phyloP scores from a whole-genome alignment of 1,140 invertebrate species.

The Heterodera schachtii region DNA sequence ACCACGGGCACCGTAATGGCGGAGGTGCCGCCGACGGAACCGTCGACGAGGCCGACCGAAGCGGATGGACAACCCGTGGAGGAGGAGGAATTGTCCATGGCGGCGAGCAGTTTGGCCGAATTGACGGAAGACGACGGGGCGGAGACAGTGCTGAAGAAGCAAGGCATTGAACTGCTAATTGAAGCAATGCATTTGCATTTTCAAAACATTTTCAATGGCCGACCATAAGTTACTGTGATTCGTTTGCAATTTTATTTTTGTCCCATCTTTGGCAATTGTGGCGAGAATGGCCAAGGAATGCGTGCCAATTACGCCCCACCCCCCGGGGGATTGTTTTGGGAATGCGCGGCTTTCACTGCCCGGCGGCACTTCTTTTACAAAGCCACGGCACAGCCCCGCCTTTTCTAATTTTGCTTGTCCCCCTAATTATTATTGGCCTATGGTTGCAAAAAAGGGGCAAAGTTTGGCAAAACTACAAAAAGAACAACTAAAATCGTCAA shows the following conservation, averaged over 20 bases:
- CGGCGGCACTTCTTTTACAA: no score
- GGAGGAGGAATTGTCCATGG: neutral
- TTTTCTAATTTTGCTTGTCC: no score
- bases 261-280: no score
- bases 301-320: no score
- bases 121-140: neutral
- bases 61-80: neutral
- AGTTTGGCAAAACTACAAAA: neutral
- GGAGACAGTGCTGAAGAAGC: neutral
- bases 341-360: neutral
- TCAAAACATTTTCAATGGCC: no score
- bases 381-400: no score
- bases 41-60: neutral
- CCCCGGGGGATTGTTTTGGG: no score
- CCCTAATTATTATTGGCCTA: neutral
- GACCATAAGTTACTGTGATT: no score
- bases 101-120: neutral
- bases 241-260: no score
- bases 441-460: neutral
- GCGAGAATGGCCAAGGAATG: no score
- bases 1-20: slow-evolving; percentile 18
- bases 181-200: no score
- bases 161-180: neutral
- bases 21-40: neutral
- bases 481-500: no score